A percentile compares a stretch with the other conserved stretches of the same genome.
phyloP scores from a whole-genome alignment of 2,113 vertebrate species.

The Myocastor coypus region DNA sequence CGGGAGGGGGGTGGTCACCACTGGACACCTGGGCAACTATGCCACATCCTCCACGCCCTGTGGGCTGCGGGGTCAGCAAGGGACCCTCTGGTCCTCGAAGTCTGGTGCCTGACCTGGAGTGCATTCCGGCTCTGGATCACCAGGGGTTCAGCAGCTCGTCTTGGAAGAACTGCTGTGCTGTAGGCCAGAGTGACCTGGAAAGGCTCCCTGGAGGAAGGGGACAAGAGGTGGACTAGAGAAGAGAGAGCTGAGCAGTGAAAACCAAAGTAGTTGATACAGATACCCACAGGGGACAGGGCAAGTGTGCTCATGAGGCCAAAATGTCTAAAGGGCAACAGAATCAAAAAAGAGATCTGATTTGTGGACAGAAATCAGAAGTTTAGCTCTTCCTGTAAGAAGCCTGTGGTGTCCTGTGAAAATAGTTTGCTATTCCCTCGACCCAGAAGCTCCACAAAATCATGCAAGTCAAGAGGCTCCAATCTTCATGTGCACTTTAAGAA shows the following conservation, averaged over 20 bases:
- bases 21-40: not conserved
- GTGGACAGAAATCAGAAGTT: not conserved
- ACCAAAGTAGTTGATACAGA: not conserved
- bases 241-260: not conserved
- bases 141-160: not conserved
- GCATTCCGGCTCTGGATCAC: not conserved
- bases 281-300: not conserved
- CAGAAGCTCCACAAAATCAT: no score
- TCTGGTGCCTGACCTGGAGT: not conserved
- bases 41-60: accelerated
- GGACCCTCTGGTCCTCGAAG: not conserved
- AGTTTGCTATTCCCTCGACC: no score
- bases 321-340: not conserved
- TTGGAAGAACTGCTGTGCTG: not conserved
- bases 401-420: no score
- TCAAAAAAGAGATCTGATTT: not conserved
- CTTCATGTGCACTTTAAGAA: no score
- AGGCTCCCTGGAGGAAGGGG: conserved; percentile 9
- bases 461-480: no score
- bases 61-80: not conserved
- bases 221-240: not conserved
- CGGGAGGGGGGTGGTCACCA: not conserved
- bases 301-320: not conserved
- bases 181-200: not conserved
- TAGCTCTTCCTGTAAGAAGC: no score